Evolutionary conservation across 37 sponge, comb jelly and placozoan species (phyloP), one percentile per base, ranked within the genome.

Genomic region (Ephydatia muelleri): DNA sequence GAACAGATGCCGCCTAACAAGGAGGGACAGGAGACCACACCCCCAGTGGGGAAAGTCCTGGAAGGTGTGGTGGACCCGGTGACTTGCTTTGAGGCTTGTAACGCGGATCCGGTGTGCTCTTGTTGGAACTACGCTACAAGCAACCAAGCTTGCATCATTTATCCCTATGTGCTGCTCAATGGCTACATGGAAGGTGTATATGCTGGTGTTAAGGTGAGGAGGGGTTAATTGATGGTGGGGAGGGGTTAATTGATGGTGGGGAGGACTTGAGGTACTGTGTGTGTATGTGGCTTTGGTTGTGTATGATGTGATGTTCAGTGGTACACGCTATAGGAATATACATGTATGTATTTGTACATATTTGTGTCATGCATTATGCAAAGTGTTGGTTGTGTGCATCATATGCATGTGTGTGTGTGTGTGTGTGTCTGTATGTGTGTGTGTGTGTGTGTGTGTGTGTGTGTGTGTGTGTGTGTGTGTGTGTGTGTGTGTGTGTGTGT

Each of bases 181-280:
- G 77, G 77, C 5, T 48, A 77, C 57, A 4, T 27, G 2, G 77
- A 77, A 11, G 47, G 47, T 5, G 43, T 3, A 25, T 77, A 38
- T 48, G 25, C 77, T n/a, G 77, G 77, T 30, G 39, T 77, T 19
- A 77, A 77, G 77, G 77, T 77, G 26, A 33, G 25, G 16, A 21
- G 47, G n/a, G n/a, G n/a, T n/a, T n/a, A n/a, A 43, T 8, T 43
- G 47, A 11, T 57, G 57, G 9, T 1, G 12, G 57, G 57, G 16
- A 21, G 12, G 57, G 57, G 14, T 16, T 14, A 21, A 21, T 14
- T 57, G 1, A 19, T 4, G 57, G 16, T 14, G 57, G 57, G 19
- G 0, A 13, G 57, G 57, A 19, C 16, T 19, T 57, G 9, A 57
- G 1, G 57, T 11, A 19, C 16, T 13, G 57, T 57, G 57, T 14